A percentile compares a stretch with the other conserved stretches of the same genome.
These are phyloP conservation scores for Oscheius onirici DNA, from an alignment of 2,888 invertebrate genomes.

Conservation along the genomic window DNA sequence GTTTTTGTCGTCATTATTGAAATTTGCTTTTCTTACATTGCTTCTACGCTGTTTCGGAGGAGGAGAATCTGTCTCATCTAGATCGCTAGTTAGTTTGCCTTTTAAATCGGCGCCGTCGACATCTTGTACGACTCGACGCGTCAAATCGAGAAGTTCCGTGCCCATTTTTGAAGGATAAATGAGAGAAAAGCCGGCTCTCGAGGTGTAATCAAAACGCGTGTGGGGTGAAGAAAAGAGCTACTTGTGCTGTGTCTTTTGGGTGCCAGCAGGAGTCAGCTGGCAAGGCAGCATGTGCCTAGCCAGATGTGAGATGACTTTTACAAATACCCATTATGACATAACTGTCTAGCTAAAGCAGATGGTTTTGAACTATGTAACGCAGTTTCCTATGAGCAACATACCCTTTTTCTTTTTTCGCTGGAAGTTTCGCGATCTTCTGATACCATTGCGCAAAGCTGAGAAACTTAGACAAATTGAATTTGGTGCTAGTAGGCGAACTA, in stretches of 20 bases:
- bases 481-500: not conserved
- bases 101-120: constrained; percentile 30
- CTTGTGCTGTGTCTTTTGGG: constrained; percentile 26
- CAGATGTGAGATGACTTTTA: constrained; percentile 23
- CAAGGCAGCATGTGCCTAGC: constrained; percentile 27
- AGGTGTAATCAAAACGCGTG: constrained; percentile 17
- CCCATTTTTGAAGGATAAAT: not conserved
- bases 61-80: constrained; percentile 12
- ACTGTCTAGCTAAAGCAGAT: not conserved
- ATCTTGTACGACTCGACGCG: constrained; percentile 67
- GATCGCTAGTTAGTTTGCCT: constrained; percentile 22
- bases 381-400: not conserved
- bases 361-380: not conserved
- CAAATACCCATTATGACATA: not conserved
- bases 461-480: not conserved
- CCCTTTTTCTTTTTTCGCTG: not conserved
- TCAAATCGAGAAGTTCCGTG: constrained; percentile 67
- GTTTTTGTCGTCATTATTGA: not conserved
- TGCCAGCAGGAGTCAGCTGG: constrained; percentile 30
- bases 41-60: constrained; percentile 17
- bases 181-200: not conserved
- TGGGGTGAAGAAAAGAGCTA: constrained; percentile 20
- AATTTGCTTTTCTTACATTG: constrained; percentile 11
- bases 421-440: not conserved
- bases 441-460: not conserved